These are phyloP conservation scores for Dipodomys stephensi DNA, from an alignment of 2,113 vertebrate genomes.

Conservation along the genomic window DNA sequence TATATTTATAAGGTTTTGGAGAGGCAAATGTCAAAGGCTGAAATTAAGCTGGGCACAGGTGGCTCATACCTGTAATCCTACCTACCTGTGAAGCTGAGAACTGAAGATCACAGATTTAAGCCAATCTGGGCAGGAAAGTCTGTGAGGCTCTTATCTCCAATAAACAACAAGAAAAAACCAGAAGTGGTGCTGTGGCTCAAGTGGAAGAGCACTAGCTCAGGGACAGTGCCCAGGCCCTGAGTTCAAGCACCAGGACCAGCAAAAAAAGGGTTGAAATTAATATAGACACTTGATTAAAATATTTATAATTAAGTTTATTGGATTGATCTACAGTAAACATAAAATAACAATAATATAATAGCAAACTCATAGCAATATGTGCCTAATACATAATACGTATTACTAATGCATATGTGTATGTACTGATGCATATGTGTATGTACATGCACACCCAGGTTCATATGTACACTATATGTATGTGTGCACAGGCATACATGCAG, in stretches of 20 bases:
- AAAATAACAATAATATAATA: background rate
- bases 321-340: conserved; percentile 7
- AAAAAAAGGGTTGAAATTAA: background rate
- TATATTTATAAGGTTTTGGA: conserved; percentile 30
- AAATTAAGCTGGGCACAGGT: background rate
- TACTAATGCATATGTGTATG: background rate
- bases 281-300: background rate
- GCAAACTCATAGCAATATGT: background rate
- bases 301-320: conserved; percentile 25
- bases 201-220: too few relatives aligned
- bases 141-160: too few relatives aligned
- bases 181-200: too few relatives aligned
- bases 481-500: background rate
- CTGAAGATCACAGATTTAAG: too few relatives aligned
- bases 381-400: background rate
- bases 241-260: too few relatives aligned
- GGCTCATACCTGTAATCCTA: too few relatives aligned
- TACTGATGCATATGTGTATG: too few relatives aligned
- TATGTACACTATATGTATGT: too few relatives aligned
- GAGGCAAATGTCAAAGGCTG: conserved; percentile 6
- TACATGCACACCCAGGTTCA: background rate
- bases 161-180: too few relatives aligned
- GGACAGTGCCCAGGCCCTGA: too few relatives aligned
- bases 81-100: too few relatives aligned
- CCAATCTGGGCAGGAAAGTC: too few relatives aligned